Base-by-base conservation (phyloP, 2,888 invertebrate species). In the Phyllotreta cruciferae region DNA sequence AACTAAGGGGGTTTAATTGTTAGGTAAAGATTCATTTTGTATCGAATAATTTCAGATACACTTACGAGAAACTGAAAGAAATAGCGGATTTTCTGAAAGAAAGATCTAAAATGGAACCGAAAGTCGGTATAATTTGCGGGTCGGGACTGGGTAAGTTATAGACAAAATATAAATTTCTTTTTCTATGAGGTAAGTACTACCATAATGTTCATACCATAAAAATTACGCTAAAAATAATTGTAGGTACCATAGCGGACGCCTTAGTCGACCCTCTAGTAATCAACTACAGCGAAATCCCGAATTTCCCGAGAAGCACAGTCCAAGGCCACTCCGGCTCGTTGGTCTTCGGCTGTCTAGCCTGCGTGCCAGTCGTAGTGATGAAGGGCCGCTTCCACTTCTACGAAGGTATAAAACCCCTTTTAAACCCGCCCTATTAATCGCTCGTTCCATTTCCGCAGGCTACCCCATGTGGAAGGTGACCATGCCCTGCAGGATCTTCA, bases 321-420 rank as follows among this genome's bases (percentile, higher is more conserved):
- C 88, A 90, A 71, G 97, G 98, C 0, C 98, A 98, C 82, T 91
- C 89, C 24, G 98, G 98, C 0, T 88, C 90, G 76, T 83, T 99
- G 77, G 92, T 98, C 39, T 95, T 98, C 77, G 98, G 99, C 0
- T 85, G 85, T 53, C 83, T 98, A 37, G 84, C 87, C 8, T 91
- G 89, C 6, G 87, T 93, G 3, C 87, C 90, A 0, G 92, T 96
- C 0, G 91, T 98, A 74, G 94, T 96, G 74, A 97, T 99, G 95
- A 96, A 98, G 82, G 99, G 98, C 10, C 85, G 98, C 57, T 96
- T 98, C 82, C 98, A 99, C 80, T 92, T 93, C 74, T 99, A 98
- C 80, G 98, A 99, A 82, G 98, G 98, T 52, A 92, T n/a, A n/a
- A n/a, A n/a, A n/a, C n/a, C 24, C 24, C 24, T 4, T 4, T 24